Percentiles rank a stretch among this genome's conserved stretches.
Evolutionary conservation across 2,888 invertebrate species (phyloP).

Genomic region (Drosophila picticornis): DNA sequence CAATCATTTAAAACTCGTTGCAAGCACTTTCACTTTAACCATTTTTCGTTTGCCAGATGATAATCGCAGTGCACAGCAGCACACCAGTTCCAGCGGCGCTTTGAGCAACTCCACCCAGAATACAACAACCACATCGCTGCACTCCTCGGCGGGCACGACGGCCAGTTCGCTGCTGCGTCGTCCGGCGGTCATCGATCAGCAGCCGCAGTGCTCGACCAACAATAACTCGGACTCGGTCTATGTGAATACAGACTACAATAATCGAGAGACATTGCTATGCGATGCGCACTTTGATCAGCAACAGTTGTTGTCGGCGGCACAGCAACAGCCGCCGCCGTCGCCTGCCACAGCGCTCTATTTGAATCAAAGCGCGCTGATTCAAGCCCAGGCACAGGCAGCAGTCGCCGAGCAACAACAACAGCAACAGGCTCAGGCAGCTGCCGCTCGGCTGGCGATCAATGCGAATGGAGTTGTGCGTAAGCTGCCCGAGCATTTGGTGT

Average conservation of each 20-base stretch:
- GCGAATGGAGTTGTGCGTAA: constrained; percentile 83
- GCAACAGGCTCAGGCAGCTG: constrained; percentile 45
- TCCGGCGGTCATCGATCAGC: constrained; percentile 45
- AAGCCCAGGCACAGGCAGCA: constrained; percentile 61
- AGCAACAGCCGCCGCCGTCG: constrained; percentile 72
- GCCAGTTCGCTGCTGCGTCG: constrained; percentile 39
- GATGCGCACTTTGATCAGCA: constrained; percentile 79
- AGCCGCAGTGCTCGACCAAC: constrained; percentile 38
- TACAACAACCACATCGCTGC: constrained; percentile 78
- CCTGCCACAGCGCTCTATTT: constrained; percentile 76
- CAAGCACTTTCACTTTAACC: constrained; percentile 40
- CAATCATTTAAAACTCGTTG: constrained; percentile 26
- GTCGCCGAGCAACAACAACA: constrained; percentile 40
- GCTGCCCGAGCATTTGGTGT: constrained; percentile 85
- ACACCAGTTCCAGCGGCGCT: constrained; percentile 67
- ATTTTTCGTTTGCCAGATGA: constrained; percentile 60
- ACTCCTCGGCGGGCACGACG: constrained; percentile 69
- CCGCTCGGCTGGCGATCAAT: constrained; percentile 71
- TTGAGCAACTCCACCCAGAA: constrained; percentile 75
- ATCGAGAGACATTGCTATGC: constrained; percentile 82
- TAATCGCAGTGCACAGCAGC: constrained; percentile 68
- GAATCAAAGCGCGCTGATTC: constrained; percentile 73
- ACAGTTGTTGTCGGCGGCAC: constrained; percentile 70
- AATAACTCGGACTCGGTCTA: constrained; percentile 81
- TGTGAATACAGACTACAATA: constrained; percentile 84